Evolutionary conservation across 2,113 vertebrate species (phyloP), one percentile per base, ranked within the genome.

Genomic region (Poeciliopsis retropinna): DNA sequence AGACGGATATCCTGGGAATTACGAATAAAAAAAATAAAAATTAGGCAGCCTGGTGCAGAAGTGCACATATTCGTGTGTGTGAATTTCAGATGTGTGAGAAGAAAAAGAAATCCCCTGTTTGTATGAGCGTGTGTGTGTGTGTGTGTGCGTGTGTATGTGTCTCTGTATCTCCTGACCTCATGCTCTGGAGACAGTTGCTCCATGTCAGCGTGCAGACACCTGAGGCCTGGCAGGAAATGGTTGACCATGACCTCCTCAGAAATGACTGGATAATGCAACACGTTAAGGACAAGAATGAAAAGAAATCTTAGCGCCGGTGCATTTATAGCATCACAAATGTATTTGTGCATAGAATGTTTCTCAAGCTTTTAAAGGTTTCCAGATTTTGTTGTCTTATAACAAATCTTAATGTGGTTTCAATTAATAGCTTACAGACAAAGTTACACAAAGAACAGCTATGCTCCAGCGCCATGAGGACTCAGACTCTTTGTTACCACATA

Each of bases 171-270:
- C n/a, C 79, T 34, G 76, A 99, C 98, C 96, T 99, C 98, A 60
- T 99, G 98, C 87, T 99, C 98, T 57, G 97, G 97, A 1, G 98
- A 99, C 41, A 99, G 96, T 60, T 97, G 97, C 83, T 99, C 98
- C 97, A 99, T 99, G 91, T 99, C 98, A 2, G 86, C 92, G 39
- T 97, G 96, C 84, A 99, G 95, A 95, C 97, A 99, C 89, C 96
- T 95, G 79, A 99, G 95, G 79, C 98, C 98, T 1, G 98, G 98
- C 90, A 99, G 94, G 93, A 99, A 99, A 92, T 99, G 97, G 93
- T 95, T 98, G 66, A 98, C 94, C 98, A 99, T 99, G 92, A 99
- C 95, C 80, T 99, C 98, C 78, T 99, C 98, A 41, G 98, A 99
- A 94, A 99, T 98, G 94, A 99, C 98, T 99, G 85, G 69, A 72